A percentile compares a stretch with the other conserved stretches of the same genome.
These are phyloP conservation scores for Drosophila sordidula DNA, from an alignment of 2,888 invertebrate species.

Conservation along the genomic window DNA sequence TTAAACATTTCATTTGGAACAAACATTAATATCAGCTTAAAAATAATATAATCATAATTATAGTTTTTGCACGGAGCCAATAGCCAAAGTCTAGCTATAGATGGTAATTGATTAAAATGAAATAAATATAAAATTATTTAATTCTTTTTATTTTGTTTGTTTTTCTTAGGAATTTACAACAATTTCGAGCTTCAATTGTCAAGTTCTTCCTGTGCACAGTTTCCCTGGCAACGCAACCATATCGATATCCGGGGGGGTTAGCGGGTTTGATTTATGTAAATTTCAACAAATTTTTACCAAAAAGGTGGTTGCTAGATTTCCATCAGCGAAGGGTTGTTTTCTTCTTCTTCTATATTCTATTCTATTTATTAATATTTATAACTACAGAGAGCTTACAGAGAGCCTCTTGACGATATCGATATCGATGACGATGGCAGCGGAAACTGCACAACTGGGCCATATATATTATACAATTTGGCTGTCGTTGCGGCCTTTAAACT, in stretches of 20 bases:
- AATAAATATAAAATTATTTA: conserved; percentile 40
- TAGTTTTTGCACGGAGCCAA: conserved; percentile 45
- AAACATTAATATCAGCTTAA: conserved; percentile 56
- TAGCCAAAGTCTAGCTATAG: conserved; percentile 26
- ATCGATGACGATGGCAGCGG: conserved; percentile 23
- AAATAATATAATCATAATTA: conserved; percentile 49
- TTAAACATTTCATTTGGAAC: conserved; percentile 45
- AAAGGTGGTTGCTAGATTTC: conserved; percentile 48
- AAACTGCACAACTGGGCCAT: conserved; percentile 33
- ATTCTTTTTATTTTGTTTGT: conserved; percentile 9
- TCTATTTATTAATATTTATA: conserved; percentile 13
- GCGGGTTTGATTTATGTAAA: conserved; percentile 46
- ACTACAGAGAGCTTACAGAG: conserved; percentile 6
- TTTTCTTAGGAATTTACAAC: conserved; percentile 37
- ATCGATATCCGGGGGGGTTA: conserved; percentile 18
- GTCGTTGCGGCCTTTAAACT: conserved; percentile 36
- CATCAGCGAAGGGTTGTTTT: conserved; percentile 25
- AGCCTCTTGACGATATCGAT: conserved; percentile 19
- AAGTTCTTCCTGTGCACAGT: conserved; percentile 26
- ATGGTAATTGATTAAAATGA: conserved; percentile 18
- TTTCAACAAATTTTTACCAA: conserved; percentile 38
- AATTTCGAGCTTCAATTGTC: conserved; percentile 39
- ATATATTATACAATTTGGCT: conserved; percentile 36
- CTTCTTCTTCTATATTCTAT: neutral
- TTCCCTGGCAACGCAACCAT: conserved; percentile 37